phyloP scores from a whole-genome alignment of 2,888 invertebrate species.

The Brachynemurus nebulosus region DNA sequence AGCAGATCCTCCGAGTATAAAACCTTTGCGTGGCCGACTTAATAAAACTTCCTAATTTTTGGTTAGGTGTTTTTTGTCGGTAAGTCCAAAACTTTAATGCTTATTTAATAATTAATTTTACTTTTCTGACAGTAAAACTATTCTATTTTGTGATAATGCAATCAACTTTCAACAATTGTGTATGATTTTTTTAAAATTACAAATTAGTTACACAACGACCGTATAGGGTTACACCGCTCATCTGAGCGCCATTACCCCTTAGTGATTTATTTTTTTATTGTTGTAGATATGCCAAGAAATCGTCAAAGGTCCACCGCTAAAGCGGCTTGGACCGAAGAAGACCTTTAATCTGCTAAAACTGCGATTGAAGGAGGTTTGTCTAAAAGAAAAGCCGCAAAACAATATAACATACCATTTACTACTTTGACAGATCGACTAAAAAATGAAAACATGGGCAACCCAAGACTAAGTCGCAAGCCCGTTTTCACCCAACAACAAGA shows the following conservation, averaged over 20 bases:
- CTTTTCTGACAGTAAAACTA: background rate
- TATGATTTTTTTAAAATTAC: slow-evolving; percentile 1
- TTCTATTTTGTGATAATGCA: background rate
- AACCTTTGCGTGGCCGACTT: too few species aligned
- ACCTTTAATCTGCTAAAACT: slow-evolving; percentile 9
- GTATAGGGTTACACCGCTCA: slow-evolving; percentile 2
- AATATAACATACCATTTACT: slow-evolving; percentile 15
- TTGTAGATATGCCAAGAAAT: slow-evolving; percentile 14
- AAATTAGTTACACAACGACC: slow-evolving; percentile 8
- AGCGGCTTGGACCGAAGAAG: slow-evolving; percentile 12
- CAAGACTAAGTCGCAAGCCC: slow-evolving; percentile 10
- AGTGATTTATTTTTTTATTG: slow-evolving; percentile 10
- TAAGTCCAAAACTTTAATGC: background rate
- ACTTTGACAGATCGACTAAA: slow-evolving; percentile 15
- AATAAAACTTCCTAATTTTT: too few species aligned
- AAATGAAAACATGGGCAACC: slow-evolving; percentile 14
- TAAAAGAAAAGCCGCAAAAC: slow-evolving; percentile 14
- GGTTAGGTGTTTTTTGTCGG: background rate
- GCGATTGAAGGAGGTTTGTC: slow-evolving; percentile 12
- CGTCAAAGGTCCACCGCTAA: slow-evolving; percentile 14
- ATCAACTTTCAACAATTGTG: background rate
- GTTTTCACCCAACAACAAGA: slow-evolving; percentile 16
- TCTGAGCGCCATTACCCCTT: slow-evolving; percentile 13
- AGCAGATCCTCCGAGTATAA: too few species aligned
- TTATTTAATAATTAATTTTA: background rate